phyloP scores from a whole-genome alignment of 2,888 invertebrate genomes.

The Heterodera filipjevi region DNA sequence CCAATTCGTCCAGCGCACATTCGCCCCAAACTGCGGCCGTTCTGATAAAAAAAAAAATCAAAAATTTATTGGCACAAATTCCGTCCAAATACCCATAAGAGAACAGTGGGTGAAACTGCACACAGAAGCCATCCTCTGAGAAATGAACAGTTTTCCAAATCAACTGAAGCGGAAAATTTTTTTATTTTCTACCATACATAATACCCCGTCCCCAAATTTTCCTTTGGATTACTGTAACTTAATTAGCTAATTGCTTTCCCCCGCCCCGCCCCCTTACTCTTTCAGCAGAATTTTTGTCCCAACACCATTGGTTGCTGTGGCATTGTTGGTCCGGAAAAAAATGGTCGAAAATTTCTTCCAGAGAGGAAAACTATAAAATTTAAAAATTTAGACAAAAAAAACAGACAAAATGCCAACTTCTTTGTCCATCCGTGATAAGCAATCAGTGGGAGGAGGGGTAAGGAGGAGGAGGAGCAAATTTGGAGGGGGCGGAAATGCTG shows the following conservation, averaged over 20 bases:
- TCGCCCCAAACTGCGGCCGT: constrained; percentile 47
- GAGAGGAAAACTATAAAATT: background rate
- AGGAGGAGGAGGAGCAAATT: background rate
- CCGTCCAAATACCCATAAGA: background rate
- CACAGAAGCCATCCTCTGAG: background rate
- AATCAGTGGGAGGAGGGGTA: no score
- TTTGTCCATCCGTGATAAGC: no score
- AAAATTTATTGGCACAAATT: background rate
- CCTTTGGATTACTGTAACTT: no score
- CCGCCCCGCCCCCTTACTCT: background rate
- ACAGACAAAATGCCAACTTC: background rate
- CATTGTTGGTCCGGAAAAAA: background rate
- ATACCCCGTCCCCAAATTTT: no score
- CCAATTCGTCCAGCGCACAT: constrained; percentile 35
- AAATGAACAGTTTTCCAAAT: background rate
- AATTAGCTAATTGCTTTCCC: no score
- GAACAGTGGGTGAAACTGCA: constrained; percentile 7
- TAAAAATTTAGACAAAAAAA: background rate
- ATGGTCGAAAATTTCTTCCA: background rate
- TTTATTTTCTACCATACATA: background rate
- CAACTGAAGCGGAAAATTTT: background rate
- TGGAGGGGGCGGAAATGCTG: background rate
- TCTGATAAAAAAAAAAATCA: constrained; percentile 28
- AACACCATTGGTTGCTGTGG: background rate
- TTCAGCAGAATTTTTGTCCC: background rate